These are phyloP conservation scores for Momotus momota DNA, from an alignment of 2,797 vertebrate genomes.

Conservation along the genomic window DNA sequence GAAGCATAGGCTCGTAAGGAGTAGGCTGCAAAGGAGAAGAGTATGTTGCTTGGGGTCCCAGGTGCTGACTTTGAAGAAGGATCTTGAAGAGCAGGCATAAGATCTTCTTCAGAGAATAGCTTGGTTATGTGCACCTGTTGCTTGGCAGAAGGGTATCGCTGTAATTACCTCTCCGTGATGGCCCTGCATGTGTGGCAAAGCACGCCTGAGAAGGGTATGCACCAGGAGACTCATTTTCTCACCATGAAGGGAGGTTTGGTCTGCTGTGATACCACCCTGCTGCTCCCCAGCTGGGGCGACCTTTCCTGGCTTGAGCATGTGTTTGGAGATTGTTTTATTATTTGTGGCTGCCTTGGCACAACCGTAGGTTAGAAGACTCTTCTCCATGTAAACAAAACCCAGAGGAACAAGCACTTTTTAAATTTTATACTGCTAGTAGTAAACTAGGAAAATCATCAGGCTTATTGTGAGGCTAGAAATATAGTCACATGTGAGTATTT, in stretches of 20 bases:
- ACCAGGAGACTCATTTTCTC: neutral
- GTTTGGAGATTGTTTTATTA: neutral
- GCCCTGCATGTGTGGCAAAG: neutral
- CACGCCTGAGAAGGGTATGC: neutral
- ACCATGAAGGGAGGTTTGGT: neutral
- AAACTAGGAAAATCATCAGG: neutral
- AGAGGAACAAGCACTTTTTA: neutral
- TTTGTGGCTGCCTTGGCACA: neutral
- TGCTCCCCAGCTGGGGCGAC: neutral
- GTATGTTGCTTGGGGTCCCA: neutral
- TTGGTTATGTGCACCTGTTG: neutral
- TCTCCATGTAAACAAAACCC: neutral
- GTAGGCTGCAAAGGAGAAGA: neutral
- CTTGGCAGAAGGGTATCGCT: neutral
- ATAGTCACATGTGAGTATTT: neutral
- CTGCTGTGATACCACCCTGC: neutral
- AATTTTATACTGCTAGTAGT: neutral
- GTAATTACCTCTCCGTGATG: neutral
- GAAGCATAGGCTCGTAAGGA: neutral
- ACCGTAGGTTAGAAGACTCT: neutral
- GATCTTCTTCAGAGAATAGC: neutral
- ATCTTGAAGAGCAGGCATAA: neutral
- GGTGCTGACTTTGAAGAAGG: rapidly evolving
- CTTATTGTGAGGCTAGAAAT: neutral
- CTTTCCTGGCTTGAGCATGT: neutral